Conservation (phyloP, 2,113 vertebrate species). For the Cryptotis parvus region DNA sequence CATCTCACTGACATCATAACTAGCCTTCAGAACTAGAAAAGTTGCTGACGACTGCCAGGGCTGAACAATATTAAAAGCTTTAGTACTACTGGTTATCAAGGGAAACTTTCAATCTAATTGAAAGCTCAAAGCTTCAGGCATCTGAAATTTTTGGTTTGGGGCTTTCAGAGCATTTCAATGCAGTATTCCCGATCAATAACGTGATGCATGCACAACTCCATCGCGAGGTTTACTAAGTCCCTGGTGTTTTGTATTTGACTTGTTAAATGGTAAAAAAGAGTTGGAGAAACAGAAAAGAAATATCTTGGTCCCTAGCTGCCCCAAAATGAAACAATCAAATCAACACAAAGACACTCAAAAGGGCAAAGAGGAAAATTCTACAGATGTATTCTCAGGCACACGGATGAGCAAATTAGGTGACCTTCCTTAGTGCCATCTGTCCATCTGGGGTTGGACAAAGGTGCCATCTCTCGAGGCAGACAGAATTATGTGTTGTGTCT, state of each 20-base stretch:
- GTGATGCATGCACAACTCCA: constrained; percentile 68
- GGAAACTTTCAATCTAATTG: constrained; percentile 89
- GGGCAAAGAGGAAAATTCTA: constrained; percentile 75
- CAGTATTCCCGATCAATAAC: constrained; percentile 86
- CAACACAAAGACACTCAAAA: constrained; percentile 82
- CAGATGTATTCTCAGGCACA: constrained; percentile 79
- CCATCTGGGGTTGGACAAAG: constrained; percentile 74
- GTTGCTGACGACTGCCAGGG: constrained; percentile 68
- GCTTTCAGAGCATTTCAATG: constrained; percentile 83
- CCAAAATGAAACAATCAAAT: constrained; percentile 81
- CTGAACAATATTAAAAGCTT: constrained; percentile 85
- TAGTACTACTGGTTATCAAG: constrained; percentile 85
- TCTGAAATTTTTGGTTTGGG: constrained; percentile 76
- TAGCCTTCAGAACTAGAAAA: constrained; percentile 60
- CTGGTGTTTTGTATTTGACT: constrained; percentile 88
- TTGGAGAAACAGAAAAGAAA: constrained; percentile 77
- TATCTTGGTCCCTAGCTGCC: constrained; percentile 79
- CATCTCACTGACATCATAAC: constrained; percentile 13
- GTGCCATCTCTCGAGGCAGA: constrained; percentile 74
- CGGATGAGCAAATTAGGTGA: constrained; percentile 68
- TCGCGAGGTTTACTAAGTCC: constrained; percentile 78
- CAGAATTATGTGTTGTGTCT: constrained; percentile 72
- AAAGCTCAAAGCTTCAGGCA: constrained; percentile 88
- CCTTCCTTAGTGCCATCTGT: constrained; percentile 51
- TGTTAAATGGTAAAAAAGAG: constrained; percentile 87